phyloP scores from a whole-genome alignment of 2,113 vertebrate genomes.

The Lophius piscatorius region DNA sequence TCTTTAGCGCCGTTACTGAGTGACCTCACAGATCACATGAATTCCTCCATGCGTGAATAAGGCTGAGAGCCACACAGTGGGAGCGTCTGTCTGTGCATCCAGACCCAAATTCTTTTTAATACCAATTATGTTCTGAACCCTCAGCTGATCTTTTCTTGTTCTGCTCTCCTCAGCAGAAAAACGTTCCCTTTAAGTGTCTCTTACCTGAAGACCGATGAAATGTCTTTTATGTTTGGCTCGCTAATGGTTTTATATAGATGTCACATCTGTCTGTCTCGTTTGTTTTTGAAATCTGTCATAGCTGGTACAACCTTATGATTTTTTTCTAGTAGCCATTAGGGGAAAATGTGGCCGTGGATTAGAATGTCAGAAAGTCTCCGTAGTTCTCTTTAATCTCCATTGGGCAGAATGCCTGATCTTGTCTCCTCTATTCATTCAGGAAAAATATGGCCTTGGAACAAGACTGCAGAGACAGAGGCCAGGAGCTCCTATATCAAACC shows the following conservation, averaged over 20 bases:
- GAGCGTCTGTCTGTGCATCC: slow-evolving; percentile 47
- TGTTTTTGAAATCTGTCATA: slow-evolving; percentile 11
- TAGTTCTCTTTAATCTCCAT: not conserved
- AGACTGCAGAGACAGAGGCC: slow-evolving; percentile 93
- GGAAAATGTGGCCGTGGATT: slow-evolving; percentile 17
- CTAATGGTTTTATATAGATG: slow-evolving; percentile 25
- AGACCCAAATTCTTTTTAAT: slow-evolving; percentile 19
- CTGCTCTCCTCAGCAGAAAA: slow-evolving; percentile 3
- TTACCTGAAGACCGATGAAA: slow-evolving; percentile 5
- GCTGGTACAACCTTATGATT: not conserved
- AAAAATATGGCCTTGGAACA: slow-evolving; percentile 96
- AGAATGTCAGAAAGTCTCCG: slow-evolving; percentile 1
- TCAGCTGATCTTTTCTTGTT: slow-evolving; percentile 10
- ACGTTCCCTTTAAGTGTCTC: slow-evolving; percentile 36
- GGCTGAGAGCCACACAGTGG: slow-evolving; percentile 42
- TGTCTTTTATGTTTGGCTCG: slow-evolving; percentile 6
- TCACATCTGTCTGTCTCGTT: not conserved
- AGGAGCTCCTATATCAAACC: slow-evolving; percentile 90
- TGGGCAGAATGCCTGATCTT: slow-evolving; percentile 18
- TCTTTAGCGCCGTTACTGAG: slow-evolving; percentile 25
- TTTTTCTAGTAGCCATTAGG: not conserved
- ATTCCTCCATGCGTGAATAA: slow-evolving; percentile 48
- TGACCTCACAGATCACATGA: slow-evolving; percentile 77
- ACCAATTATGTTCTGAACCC: not conserved
- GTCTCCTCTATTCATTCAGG: slow-evolving; percentile 73